Conservation (phyloP, 1,140 invertebrate species). For the Plectus sambesii region DNA sequence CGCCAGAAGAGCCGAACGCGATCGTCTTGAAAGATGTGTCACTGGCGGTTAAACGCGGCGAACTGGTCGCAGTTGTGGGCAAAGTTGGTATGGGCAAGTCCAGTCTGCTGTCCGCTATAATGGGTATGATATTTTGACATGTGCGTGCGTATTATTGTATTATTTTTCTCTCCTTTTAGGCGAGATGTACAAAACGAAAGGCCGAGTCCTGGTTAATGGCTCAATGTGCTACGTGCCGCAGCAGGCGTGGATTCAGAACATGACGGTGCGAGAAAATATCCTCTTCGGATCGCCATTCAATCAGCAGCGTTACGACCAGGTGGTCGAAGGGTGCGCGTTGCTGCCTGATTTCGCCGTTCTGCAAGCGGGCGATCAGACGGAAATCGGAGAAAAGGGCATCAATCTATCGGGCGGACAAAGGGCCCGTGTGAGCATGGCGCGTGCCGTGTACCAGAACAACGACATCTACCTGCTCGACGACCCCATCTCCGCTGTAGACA, state of each 20-base stretch:
- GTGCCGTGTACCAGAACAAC: slow-evolving; percentile 53
- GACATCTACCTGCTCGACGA: slow-evolving; percentile 53
- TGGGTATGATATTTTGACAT: too few species aligned
- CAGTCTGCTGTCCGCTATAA: slow-evolving; percentile 53
- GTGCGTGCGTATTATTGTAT: too few species aligned
- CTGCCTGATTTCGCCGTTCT: slow-evolving; percentile 29
- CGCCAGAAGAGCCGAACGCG: slow-evolving; percentile 11
- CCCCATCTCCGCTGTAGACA: slow-evolving; percentile 50
- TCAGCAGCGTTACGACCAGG: slow-evolving; percentile 20
- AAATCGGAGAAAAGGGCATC: slow-evolving; percentile 48
- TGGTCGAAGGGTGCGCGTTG: slow-evolving; percentile 31
- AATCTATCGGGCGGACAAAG: slow-evolving; percentile 53
- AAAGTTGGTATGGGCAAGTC: slow-evolving; percentile 56
- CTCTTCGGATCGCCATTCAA: slow-evolving; percentile 30
- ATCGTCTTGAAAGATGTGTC: slow-evolving; percentile 26
- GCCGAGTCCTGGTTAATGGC: slow-evolving; percentile 47
- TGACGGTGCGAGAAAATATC: slow-evolving; percentile 37
- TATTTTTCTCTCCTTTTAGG: slow-evolving; percentile 51
- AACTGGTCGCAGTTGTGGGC: slow-evolving; percentile 57
- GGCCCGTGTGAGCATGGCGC: slow-evolving; percentile 53
- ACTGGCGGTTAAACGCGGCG: slow-evolving; percentile 48
- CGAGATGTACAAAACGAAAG: slow-evolving; percentile 48
- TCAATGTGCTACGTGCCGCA: slow-evolving; percentile 51
- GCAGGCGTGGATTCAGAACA: slow-evolving; percentile 53
- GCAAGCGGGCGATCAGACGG: slow-evolving; percentile 32